phyloP scores from a whole-genome alignment of 1,140 invertebrate genomes.

The Delia radicum region DNA sequence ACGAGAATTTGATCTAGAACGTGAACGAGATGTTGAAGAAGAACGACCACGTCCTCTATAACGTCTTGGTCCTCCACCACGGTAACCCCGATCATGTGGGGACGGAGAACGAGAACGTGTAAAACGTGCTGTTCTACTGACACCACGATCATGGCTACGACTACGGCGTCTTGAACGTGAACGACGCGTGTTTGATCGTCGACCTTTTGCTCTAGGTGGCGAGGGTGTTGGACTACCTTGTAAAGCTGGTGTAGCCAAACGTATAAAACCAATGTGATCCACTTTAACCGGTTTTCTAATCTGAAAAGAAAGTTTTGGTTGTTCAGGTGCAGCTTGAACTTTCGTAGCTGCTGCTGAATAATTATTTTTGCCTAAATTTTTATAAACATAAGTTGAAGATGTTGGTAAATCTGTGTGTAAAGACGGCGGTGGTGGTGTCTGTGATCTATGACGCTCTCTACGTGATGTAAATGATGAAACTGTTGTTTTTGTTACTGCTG shows the following conservation, averaged over 20 bases:
- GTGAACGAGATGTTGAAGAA: conserved; percentile 46
- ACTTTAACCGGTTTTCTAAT: conserved; percentile 59
- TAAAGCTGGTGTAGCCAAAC: conserved; percentile 58
- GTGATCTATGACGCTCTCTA: conserved; percentile 25
- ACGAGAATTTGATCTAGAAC: conserved; percentile 39
- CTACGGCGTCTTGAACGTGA: conserved; percentile 49
- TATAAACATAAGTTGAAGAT: neutral
- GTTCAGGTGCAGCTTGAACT: neutral
- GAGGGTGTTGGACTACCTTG: conserved; percentile 44
- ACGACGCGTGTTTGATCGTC: conserved; percentile 39
- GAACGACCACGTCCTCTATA: neutral
- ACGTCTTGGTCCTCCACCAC: neutral
- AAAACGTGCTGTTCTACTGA: conserved; percentile 48
- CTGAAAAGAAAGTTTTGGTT: conserved; percentile 44
- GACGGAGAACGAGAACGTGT: conserved; percentile 10
- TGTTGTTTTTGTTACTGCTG: neutral
- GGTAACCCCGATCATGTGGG: neutral
- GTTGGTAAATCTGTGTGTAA: neutral
- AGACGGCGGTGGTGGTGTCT: conserved; percentile 26
- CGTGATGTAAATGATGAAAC: neutral
- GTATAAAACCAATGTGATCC: conserved; percentile 69
- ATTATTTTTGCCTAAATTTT: neutral
- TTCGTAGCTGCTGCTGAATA: neutral
- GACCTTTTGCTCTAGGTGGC: conserved; percentile 31
- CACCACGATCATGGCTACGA: conserved; percentile 55